These are phyloP conservation scores for Crocallis elinguaria DNA, from an alignment of 2,888 invertebrate species.

Conservation along the genomic window DNA sequence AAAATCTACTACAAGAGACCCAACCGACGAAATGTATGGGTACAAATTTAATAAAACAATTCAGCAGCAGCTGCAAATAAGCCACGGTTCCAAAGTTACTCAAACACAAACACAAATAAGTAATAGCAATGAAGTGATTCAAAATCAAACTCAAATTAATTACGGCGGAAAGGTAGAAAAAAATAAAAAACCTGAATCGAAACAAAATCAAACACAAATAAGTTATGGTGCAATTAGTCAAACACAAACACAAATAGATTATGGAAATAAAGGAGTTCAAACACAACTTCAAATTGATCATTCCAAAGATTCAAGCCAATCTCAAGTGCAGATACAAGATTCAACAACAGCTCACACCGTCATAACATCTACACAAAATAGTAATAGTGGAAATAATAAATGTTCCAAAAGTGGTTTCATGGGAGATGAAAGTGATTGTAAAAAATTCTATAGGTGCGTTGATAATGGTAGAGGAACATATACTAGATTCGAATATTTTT, in stretches of 20 bases:
- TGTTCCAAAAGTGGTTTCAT: slow-evolving; percentile 84
- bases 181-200: slow-evolving; percentile 30
- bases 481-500: slow-evolving; percentile 82
- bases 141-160: slow-evolving; percentile 62
- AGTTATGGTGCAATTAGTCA: slow-evolving; percentile 56
- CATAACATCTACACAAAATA: slow-evolving; percentile 14
- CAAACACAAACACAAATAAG: slow-evolving; percentile 61
- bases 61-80: slow-evolving; percentile 57
- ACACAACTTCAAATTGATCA: slow-evolving; percentile 64
- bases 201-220: slow-evolving; percentile 61
- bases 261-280: slow-evolving; percentile 54
- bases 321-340: slow-evolving; percentile 51
- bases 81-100: slow-evolving; percentile 51
- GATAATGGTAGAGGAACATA: slow-evolving; percentile 73
- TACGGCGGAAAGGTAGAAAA: slow-evolving; percentile 46
- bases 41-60: slow-evolving; percentile 34
- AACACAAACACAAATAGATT: slow-evolving; percentile 57
- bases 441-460: slow-evolving; percentile 89
- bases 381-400: slow-evolving; percentile 18
- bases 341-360: slow-evolving; percentile 39
- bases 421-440: slow-evolving; percentile 83
- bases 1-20: slow-evolving; percentile 20
- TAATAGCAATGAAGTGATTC: slow-evolving; percentile 45
- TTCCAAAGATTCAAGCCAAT: slow-evolving; percentile 57
- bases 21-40: slow-evolving; percentile 13